Evolutionary conservation across 2,888 invertebrate genomes (phyloP), one percentile per base, ranked within the genome.

Genomic region (Gortyna flavago): DNA sequence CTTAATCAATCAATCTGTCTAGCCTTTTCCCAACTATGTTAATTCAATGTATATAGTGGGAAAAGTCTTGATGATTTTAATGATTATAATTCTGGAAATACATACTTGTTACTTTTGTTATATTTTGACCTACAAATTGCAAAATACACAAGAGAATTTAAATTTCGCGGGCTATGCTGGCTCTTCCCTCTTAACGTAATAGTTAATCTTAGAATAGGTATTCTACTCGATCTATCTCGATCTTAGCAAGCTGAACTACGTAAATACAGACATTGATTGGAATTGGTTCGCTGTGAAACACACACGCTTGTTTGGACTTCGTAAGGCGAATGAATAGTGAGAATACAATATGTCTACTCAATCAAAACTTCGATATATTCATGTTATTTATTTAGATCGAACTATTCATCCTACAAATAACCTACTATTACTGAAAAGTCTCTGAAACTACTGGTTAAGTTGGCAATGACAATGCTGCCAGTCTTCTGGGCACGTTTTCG

Each of bases 241-340:
- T 57, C 41, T 11, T 25, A 74, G 51, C 32, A 68, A 74, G 74
- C 57, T 59, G 32, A n/a, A 57, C 68, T 68, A 41, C 25, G 48
- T 48, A 48, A 61, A 67, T 81, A 81, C n/a, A n/a, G 29, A 68
- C 35, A 69, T 74, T 81, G 68, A 81, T 74, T 81, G 38, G 6
- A 48, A 68, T 59, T 57, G 48, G 38, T 51, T 57, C 8, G 61
- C 67, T 67, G 38, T 44, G 54, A 35, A 66, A 35, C 44, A 54
- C 16, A n/a, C 21, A 21, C 13, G 59, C n/a, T 68, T 79, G 81
- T 75, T 29, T n/a, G 41, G 16, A 38, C 32, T 80, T 66, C 51
- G 57, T 70, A 9, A 79, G 29, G 72, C 6, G 44, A 44, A 44
- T 35, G 18, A 41, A 41, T 59, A 38, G 71, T 16, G 25, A 35